These are phyloP conservation scores for Lutjanus erythropterus DNA, from an alignment of 2,113 vertebrate species.

Conservation along the genomic window DNA sequence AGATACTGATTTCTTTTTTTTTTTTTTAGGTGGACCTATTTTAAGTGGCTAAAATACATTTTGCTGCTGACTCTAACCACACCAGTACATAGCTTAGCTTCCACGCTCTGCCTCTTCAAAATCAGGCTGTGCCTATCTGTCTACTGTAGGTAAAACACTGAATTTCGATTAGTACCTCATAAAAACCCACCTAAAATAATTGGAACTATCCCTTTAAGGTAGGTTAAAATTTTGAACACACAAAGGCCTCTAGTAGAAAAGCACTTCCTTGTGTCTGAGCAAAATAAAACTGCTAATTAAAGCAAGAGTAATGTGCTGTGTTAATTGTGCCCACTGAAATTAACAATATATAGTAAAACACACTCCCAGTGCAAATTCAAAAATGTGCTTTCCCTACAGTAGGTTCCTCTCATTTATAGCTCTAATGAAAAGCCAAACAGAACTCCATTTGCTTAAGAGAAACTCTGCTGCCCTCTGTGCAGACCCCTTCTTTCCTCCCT, in stretches of 20 bases:
- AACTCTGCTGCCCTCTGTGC: slow-evolving; percentile 58
- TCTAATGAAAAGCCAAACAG: slow-evolving; percentile 37
- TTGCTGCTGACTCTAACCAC: too few species aligned
- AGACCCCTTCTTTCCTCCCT: slow-evolving; percentile 63
- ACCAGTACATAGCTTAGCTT: too few species aligned
- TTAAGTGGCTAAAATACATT: too few species aligned
- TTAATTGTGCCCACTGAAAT: slow-evolving; percentile 1
- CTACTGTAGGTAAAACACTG: too few species aligned
- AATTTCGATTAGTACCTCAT: too few species aligned
- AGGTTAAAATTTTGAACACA: slow-evolving; percentile 13
- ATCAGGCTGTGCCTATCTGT: too few species aligned
- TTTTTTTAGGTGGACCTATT: too few species aligned
- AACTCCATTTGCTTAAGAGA: slow-evolving; percentile 53
- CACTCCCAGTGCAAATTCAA: neutral
- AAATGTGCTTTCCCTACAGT: neutral
- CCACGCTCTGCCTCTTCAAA: too few species aligned
- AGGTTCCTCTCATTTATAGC: slow-evolving; percentile 20
- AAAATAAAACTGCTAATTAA: slow-evolving; percentile 29
- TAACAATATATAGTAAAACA: neutral
- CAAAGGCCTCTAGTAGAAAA: neutral
- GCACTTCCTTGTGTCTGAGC: neutral
- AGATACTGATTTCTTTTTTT: too few species aligned
- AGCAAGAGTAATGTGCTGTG: neutral
- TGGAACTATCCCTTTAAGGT: too few species aligned
- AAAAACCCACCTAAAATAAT: too few species aligned